Conservation (phyloP, 1,140 invertebrate genomes). For the Leptoteleia sp. region DNA sequence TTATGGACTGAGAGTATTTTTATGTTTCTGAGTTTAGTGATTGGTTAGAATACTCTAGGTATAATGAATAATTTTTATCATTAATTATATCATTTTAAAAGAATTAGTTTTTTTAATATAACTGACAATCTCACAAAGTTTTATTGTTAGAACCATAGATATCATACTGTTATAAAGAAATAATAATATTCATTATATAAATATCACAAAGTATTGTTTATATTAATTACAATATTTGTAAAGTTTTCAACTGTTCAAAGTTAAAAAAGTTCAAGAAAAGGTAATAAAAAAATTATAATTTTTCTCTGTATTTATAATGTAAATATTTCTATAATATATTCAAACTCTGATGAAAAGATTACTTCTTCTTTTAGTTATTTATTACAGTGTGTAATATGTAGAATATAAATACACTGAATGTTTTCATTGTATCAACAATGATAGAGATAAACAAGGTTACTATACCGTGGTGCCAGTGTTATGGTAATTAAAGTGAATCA, state of each 20-base stretch:
- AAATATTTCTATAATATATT: no score
- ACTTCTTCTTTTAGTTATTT: no score
- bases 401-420: no score
- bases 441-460: no score
- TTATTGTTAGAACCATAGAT: slow-evolving; percentile 20
- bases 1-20: slow-evolving; percentile 40
- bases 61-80: slow-evolving; percentile 1
- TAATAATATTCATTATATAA: slow-evolving; percentile 29
- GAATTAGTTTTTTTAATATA: slow-evolving; percentile 6
- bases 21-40: slow-evolving; percentile 16
- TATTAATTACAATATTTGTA: slow-evolving; percentile 1
- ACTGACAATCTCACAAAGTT: slow-evolving; percentile 26
- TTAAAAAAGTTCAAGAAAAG: slow-evolving; percentile 1
- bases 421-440: no score
- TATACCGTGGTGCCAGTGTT: no score
- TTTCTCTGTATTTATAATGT: slow-evolving; percentile 8
- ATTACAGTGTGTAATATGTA: no score
- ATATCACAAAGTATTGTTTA: slow-evolving; percentile 20
- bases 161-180: slow-evolving; percentile 16
- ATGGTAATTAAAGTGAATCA: no score
- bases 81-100: background rate
- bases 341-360: no score
- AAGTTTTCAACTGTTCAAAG: background rate
- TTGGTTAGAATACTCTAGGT: slow-evolving; percentile 7
- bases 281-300: background rate